These are phyloP conservation scores for Acrocephalus scirpaceus DNA, from an alignment of 2,797 vertebrate genomes.

Conservation along the genomic window DNA sequence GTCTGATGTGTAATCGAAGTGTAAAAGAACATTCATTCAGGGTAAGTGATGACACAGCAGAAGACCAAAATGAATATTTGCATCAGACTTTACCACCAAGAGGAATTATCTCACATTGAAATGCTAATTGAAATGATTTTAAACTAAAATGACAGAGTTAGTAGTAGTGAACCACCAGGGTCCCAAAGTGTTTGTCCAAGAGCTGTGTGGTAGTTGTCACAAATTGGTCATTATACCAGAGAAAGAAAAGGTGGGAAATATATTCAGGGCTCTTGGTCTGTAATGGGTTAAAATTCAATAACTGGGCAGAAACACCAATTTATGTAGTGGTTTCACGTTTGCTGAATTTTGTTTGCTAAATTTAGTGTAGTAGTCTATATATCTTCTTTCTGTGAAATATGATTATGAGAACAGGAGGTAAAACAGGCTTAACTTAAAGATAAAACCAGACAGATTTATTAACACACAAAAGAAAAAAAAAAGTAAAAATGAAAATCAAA, in stretches of 20 bases:
- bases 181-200: not conserved
- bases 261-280: not conserved
- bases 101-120: not conserved
- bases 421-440: no score
- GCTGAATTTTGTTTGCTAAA: no score
- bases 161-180: not conserved
- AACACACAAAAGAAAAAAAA: no score
- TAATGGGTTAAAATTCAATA: no score
- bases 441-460: no score
- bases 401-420: no score
- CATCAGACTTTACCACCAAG: not conserved
- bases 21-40: not conserved
- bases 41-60: not conserved
- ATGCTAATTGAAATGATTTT: constrained; percentile 4
- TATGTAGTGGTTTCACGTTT: no score
- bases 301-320: no score
- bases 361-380: no score
- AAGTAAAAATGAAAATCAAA: no score
- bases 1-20: not conserved
- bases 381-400: no score
- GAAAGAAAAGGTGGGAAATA: not conserved
- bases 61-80: not conserved
- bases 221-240: not conserved
- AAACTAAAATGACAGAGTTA: not conserved
- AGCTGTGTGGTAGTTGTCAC: not conserved